Percentiles rank a stretch among this genome's conserved stretches.
These are phyloP conservation scores for Rousettus leschenaultii DNA, from an alignment of 2,113 vertebrate genomes.

Conservation along the genomic window DNA sequence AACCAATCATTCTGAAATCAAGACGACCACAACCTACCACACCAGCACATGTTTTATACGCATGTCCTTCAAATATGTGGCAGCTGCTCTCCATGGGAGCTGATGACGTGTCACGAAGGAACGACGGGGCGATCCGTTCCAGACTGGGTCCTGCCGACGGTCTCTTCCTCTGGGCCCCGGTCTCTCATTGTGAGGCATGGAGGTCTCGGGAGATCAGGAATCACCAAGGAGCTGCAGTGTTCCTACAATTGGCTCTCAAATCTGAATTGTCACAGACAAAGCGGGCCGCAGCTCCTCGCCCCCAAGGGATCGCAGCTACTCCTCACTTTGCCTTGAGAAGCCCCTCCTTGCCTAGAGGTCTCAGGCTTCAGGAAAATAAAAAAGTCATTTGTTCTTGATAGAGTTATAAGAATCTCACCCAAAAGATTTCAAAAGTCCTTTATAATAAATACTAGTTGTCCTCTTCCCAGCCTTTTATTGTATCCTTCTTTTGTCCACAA, in stretches of 20 bases:
- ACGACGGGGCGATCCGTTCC: background rate
- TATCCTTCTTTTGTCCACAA: background rate
- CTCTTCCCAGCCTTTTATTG: background rate
- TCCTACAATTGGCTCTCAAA: background rate
- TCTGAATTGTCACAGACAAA: background rate
- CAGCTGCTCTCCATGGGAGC: background rate
- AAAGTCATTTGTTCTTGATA: background rate
- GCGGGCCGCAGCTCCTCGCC: accelerated
- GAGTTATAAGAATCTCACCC: background rate
- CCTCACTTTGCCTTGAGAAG: background rate
- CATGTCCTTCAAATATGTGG: background rate
- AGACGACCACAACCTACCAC: background rate
- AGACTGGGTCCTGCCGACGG: background rate
- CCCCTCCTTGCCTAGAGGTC: background rate
- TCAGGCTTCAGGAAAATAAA: background rate
- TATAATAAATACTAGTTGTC: background rate
- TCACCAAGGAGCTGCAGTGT: background rate
- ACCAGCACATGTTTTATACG: background rate
- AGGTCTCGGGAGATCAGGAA: background rate
- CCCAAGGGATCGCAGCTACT: background rate
- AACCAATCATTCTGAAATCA: background rate
- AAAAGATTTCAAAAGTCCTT: background rate
- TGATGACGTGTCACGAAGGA: background rate
- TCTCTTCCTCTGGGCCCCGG: background rate
- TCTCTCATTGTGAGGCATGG: background rate